These are phyloP conservation scores for Pungitius pungitius DNA, from an alignment of 2,113 vertebrate genomes.

Conservation along the genomic window DNA sequence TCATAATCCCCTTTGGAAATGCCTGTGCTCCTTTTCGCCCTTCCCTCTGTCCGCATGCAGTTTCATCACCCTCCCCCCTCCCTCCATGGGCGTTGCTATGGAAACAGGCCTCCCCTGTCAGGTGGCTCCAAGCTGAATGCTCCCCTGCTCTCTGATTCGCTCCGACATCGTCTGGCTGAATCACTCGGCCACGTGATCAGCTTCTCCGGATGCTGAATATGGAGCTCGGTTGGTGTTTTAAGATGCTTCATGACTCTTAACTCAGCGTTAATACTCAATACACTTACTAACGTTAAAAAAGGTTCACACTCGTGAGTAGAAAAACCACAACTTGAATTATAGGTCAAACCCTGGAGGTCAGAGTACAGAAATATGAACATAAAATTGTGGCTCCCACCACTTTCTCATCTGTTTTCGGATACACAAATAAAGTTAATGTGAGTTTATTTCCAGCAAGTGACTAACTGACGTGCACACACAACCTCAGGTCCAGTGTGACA, in stretches of 20 bases:
- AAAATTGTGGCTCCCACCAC: not conserved
- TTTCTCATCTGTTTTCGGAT: not conserved
- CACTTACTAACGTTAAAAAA: not conserved
- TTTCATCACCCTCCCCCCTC: constrained; percentile 7
- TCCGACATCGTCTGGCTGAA: constrained; percentile 64
- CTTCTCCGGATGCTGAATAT: constrained; percentile 41
- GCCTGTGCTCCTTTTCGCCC: constrained; percentile 6
- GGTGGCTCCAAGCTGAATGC: constrained; percentile 56
- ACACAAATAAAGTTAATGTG: not conserved
- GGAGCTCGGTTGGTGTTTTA: not conserved
- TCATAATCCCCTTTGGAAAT: constrained; percentile 35
- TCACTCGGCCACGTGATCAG: constrained; percentile 65
- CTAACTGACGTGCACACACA: constrained; percentile 12
- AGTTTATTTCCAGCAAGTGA: constrained; percentile 9
- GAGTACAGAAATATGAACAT: not conserved
- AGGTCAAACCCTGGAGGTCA: not conserved
- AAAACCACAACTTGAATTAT: not conserved
- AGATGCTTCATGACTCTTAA: not conserved
- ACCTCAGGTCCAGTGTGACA: constrained; percentile 49
- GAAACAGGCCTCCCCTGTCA: constrained; percentile 77
- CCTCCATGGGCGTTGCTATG: constrained; percentile 63
- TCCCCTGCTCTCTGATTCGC: constrained; percentile 65
- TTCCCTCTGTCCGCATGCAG: constrained; percentile 25
- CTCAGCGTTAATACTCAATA: not conserved
- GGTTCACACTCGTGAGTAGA: not conserved